phyloP scores from a whole-genome alignment of 2,113 vertebrate genomes.

The Gila orcuttii region DNA sequence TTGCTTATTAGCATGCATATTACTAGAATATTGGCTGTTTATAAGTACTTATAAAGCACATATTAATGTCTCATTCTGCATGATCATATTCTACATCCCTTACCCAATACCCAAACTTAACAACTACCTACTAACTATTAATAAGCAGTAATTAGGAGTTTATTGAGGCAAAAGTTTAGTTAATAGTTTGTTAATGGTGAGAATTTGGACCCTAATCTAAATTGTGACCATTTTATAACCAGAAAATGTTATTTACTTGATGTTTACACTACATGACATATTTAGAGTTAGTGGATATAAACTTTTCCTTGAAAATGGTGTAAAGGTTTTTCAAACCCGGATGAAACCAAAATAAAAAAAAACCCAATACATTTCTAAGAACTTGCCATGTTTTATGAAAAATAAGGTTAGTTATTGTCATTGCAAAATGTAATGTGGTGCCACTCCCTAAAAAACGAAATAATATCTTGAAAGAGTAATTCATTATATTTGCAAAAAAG shows the following conservation, averaged over 20 bases:
- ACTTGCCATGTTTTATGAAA: not conserved
- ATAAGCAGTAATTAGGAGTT: no score
- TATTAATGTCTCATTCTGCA: no score
- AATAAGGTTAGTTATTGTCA: not conserved
- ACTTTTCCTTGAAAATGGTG: not conserved
- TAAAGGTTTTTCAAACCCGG: not conserved
- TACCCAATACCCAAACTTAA: no score
- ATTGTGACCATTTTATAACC: not conserved
- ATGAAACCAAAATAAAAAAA: not conserved
- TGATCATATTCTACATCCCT: no score
- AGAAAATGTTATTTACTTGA: not conserved
- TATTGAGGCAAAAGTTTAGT: no score
- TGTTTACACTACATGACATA: not conserved
- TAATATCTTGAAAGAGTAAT: not conserved
- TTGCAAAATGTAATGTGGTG: not conserved
- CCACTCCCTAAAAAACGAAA: not conserved
- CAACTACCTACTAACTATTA: no score
- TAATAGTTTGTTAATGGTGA: no score
- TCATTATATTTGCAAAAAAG: not conserved
- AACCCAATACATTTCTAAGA: not conserved
- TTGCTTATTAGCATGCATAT: no score
- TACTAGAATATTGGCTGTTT: no score
- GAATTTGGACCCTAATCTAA: no score
- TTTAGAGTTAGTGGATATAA: not conserved
- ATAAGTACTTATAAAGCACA: no score